Percentiles rank a stretch among this genome's conserved stretches.
These are phyloP conservation scores for Phasia obesa DNA, from an alignment of 2,888 invertebrate species.

Conservation along the genomic window DNA sequence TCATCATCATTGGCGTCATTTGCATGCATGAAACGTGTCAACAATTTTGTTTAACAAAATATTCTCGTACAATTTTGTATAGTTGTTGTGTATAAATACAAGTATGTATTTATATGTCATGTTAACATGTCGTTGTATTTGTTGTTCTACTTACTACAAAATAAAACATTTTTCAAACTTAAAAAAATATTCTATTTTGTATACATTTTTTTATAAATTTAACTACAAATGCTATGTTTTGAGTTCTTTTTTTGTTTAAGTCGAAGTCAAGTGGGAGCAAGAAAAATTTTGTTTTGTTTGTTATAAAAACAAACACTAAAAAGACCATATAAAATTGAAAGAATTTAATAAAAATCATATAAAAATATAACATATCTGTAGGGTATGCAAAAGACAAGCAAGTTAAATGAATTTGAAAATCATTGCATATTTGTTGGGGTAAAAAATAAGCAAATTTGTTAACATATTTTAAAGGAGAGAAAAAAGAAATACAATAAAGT, in stretches of 20 bases:
- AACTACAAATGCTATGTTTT: slow-evolving; percentile 40
- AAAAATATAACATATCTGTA: slow-evolving; percentile 25
- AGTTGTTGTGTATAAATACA: no score
- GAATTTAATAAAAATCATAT: slow-evolving; percentile 33
- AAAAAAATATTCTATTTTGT: slow-evolving; percentile 40
- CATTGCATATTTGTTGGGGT: slow-evolving; percentile 23
- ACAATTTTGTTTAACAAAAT: slow-evolving; percentile 63
- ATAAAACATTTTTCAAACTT: slow-evolving; percentile 41
- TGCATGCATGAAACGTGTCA: slow-evolving; percentile 69
- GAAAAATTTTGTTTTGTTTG: slow-evolving; percentile 6
- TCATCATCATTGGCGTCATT: slow-evolving; percentile 63
- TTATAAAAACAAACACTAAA: neutral
- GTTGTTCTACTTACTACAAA: slow-evolving; percentile 23
- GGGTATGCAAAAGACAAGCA: neutral
- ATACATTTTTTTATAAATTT: slow-evolving; percentile 14
- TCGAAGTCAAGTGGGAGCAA: neutral
- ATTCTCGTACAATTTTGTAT: slow-evolving; percentile 33
- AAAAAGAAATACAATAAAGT: no score
- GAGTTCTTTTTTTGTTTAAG: neutral
- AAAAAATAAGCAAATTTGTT: no score
- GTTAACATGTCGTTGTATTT: slow-evolving; percentile 41
- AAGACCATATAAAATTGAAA: slow-evolving; percentile 13
- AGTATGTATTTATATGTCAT: slow-evolving; percentile 39
- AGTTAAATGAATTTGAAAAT: neutral
- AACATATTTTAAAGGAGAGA: no score